A percentile compares a stretch with the other conserved stretches of the same genome.
phyloP scores from a whole-genome alignment of 2,888 invertebrate genomes.

The Oxyteleia sp. region DNA sequence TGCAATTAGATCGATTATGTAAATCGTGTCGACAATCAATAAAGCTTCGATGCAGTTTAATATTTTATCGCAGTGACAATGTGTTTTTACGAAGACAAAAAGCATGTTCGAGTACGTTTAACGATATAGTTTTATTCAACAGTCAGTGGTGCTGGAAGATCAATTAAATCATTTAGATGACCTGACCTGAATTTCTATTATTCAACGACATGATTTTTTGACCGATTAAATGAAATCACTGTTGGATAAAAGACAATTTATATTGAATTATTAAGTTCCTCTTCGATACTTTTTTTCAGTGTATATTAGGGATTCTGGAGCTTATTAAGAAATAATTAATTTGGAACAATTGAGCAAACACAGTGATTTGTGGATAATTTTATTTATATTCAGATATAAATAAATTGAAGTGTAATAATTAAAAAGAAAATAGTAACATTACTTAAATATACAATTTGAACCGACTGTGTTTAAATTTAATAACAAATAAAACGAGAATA shows the following conservation, averaged over 20 bases:
- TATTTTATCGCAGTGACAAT: conserved; percentile 34
- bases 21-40: conserved; percentile 42
- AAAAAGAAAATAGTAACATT: too few species aligned
- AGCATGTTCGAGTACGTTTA: conserved; percentile 15
- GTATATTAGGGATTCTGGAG: too few species aligned
- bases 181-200: conserved; percentile 20
- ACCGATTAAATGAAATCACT: not conserved
- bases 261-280: not conserved
- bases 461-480: too few species aligned
- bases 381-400: too few species aligned
- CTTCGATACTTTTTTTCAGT: conserved; percentile 2
- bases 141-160: not conserved
- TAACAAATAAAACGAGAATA: too few species aligned
- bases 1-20: conserved; percentile 42
- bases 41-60: conserved; percentile 25
- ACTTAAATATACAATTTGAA: too few species aligned
- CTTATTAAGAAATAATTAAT: too few species aligned
- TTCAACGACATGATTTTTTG: not conserved
- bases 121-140: conserved; percentile 17
- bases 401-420: too few species aligned
- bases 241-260: not conserved
- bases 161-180: conserved; percentile 13
- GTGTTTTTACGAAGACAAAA: not conserved
- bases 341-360: too few species aligned
- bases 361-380: too few species aligned